Percentiles rank a stretch among this genome's conserved stretches.
These are phyloP conservation scores for Siphlonurus alternatus DNA, from an alignment of 2,888 invertebrate species.

Conservation along the genomic window DNA sequence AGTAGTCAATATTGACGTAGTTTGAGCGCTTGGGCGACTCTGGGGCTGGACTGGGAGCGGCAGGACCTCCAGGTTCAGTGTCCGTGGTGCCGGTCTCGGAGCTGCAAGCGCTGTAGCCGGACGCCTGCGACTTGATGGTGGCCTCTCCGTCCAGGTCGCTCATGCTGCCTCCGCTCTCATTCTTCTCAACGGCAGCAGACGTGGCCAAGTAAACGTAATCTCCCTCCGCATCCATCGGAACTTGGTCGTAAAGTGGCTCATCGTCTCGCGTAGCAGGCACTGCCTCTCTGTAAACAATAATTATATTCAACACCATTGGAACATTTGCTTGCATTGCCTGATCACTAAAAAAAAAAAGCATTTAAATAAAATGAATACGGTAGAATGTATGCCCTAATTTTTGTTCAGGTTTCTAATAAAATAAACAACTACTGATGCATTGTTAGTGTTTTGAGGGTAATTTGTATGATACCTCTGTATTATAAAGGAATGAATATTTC, in stretches of 20 bases:
- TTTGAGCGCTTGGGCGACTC: conserved; percentile 39
- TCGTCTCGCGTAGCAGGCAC: background rate
- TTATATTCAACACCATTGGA: no score
- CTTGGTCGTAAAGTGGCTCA: conserved; percentile 36
- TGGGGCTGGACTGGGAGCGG: conserved; percentile 17
- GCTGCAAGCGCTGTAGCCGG: conserved; percentile 18
- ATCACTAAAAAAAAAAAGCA: no score
- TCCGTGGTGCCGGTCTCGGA: conserved; percentile 19
- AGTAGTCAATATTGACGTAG: conserved; percentile 86
- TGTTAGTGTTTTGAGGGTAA: no score
- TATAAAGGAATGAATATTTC: no score
- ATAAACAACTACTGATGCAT: no score
- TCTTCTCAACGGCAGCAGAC: conserved; percentile 6
- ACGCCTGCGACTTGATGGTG: conserved; percentile 19
- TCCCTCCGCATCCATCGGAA: conserved; percentile 34
- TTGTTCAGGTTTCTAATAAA: no score
- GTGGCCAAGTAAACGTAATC: conserved; percentile 50
- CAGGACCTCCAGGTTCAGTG: conserved; percentile 17
- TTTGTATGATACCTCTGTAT: no score
- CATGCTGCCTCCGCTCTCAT: conserved; percentile 13
- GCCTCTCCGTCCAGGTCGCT: conserved; percentile 14
- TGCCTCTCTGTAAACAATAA: background rate
- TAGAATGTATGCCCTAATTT: no score
- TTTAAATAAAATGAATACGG: no score
- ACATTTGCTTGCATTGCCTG: no score